Conservation (phyloP, 92 coral and sea anemone species). For the Porites rus region DNA sequence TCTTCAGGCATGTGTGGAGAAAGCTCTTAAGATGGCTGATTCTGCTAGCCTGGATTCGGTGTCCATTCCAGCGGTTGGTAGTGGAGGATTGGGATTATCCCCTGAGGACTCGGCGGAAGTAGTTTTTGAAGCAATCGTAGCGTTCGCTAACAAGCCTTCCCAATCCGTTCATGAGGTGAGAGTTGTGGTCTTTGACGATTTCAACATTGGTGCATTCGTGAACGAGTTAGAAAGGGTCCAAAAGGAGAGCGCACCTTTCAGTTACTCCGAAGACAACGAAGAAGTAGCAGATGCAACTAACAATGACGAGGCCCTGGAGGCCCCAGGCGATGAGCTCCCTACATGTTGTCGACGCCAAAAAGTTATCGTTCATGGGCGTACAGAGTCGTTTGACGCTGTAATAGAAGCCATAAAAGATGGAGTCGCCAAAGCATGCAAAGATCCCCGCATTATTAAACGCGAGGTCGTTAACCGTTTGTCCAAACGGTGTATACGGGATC, state of each 20-base stretch:
- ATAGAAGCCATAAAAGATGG: slow-evolving; percentile 22
- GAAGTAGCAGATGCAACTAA: neutral
- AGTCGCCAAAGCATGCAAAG: neutral
- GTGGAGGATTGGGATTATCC: slow-evolving; percentile 29
- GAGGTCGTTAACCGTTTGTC: slow-evolving; percentile 9
- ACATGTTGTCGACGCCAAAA: neutral
- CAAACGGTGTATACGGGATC: neutral
- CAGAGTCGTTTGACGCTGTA: neutral
- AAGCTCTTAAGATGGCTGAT: slow-evolving; percentile 33
- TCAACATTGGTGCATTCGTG: slow-evolving; percentile 1
- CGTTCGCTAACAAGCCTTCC: neutral
- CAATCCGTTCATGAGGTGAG: slow-evolving; percentile 13
- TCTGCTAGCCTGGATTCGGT: slow-evolving; percentile 14
- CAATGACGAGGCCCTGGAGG: neutral
- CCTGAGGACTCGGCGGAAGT: slow-evolving; percentile 20
- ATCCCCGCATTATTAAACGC: neutral
- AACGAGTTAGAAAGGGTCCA: neutral
- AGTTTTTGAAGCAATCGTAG: slow-evolving; percentile 23
- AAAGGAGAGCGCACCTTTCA: neutral
- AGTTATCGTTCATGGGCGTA: slow-evolving; percentile 15
- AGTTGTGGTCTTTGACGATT: slow-evolving; percentile 21
- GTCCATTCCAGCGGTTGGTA: slow-evolving; percentile 47
- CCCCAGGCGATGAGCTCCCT: neutral
- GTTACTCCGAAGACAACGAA: neutral
- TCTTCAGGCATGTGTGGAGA: slow-evolving; percentile 36